A percentile compares a stretch with the other conserved stretches of the same genome.
Conservation (phyloP, 1,140 invertebrate species). For the Saccostrea cuccullata region DNA sequence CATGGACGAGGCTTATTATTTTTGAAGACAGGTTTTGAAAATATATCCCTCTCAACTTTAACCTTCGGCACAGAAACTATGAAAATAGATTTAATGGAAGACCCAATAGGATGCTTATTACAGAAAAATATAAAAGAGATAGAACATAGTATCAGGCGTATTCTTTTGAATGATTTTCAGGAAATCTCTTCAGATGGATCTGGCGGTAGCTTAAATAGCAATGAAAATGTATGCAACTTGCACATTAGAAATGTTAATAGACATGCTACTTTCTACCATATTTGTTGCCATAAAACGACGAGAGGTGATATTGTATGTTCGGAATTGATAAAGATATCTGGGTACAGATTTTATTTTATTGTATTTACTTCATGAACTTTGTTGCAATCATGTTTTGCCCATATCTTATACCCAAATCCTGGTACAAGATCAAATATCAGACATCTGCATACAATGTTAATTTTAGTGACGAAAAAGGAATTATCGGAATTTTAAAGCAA, state of each 20-base stretch:
- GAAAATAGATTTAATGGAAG: not conserved
- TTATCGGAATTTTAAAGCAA: not conserved
- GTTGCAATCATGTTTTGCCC: slow-evolving; percentile 61
- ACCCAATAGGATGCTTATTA: not conserved
- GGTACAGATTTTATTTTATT: slow-evolving; percentile 56
- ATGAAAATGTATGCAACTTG: slow-evolving; percentile 23
- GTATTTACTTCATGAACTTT: slow-evolving; percentile 59
- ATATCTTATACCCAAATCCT: slow-evolving; percentile 53
- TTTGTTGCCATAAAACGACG: slow-evolving; percentile 56
- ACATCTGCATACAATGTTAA: not conserved
- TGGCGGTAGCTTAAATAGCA: not conserved
- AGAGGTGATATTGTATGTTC: slow-evolving; percentile 53
- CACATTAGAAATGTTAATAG: slow-evolving; percentile 31
- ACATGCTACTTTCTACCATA: slow-evolving; percentile 60
- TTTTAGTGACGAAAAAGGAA: no score
- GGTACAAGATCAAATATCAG: slow-evolving; percentile 45
- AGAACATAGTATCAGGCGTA: not conserved
- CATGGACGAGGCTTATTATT: not conserved
- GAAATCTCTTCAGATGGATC: not conserved
- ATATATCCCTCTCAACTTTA: not conserved
- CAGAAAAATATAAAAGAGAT: not conserved
- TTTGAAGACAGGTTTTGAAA: not conserved
- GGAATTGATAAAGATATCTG: slow-evolving; percentile 54
- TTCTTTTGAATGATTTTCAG: not conserved
- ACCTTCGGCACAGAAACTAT: not conserved